phyloP scores from a whole-genome alignment of 2,888 invertebrate genomes.

The Ennomos fuscantarius region DNA sequence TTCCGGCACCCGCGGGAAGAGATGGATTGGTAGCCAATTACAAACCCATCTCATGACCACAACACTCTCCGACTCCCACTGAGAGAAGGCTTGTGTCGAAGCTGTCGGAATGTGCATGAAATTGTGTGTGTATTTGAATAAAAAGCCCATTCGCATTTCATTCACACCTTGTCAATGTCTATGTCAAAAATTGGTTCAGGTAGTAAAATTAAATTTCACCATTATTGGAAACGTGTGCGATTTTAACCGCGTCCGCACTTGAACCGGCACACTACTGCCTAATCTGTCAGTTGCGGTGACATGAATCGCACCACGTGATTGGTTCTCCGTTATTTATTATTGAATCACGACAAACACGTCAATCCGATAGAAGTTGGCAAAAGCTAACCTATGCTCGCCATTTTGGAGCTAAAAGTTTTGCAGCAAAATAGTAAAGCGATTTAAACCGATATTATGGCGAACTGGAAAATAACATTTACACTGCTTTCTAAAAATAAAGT shows the following conservation, averaged over 20 bases:
- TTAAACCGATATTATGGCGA: conserved; percentile 10
- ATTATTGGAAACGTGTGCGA: conserved; percentile 13
- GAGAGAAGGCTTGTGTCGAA: too few species aligned
- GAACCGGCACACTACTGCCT: neutral
- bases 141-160: too few species aligned
- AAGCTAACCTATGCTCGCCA: neutral
- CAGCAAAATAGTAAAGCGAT: neutral
- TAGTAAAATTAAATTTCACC: conserved; percentile 20
- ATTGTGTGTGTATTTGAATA: too few species aligned
- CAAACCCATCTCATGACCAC: too few species aligned
- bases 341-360: conserved; percentile 32
- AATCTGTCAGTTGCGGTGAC: conserved; percentile 25
- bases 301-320: conserved; percentile 27
- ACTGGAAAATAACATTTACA: conserved; percentile 4
- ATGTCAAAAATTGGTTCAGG: conserved; percentile 12
- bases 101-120: too few species aligned
- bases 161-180: too few species aligned
- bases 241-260: conserved; percentile 10
- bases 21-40: too few species aligned
- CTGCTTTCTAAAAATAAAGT: conserved; percentile 11
- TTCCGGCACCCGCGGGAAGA: too few species aligned
- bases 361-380: conserved; percentile 4
- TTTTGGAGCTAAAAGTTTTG: conserved; percentile 7
- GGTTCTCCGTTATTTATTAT: conserved; percentile 32
- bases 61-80: too few species aligned